Conservation (phyloP, 2,797 vertebrate genomes). For the Lagocephalus sceleratus region DNA sequence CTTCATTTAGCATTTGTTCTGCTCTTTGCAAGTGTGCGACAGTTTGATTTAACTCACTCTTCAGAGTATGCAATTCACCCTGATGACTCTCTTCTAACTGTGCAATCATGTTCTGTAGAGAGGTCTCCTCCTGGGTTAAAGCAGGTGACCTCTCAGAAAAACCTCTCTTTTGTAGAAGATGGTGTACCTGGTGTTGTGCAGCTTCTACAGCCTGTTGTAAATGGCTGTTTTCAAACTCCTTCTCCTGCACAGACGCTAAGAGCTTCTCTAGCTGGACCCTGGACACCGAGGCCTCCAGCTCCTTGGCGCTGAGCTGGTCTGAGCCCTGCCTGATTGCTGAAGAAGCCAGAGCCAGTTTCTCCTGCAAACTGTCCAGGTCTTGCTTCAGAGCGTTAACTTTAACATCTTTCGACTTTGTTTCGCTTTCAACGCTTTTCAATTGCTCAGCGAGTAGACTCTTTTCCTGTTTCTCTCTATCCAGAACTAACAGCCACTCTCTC, state of each 20-base stretch:
- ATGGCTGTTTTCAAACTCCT: conserved; percentile 67
- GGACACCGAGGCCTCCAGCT: conserved; percentile 63
- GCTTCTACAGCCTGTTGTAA: conserved; percentile 70
- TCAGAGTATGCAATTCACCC: conserved; percentile 61
- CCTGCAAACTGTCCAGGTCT: conserved; percentile 79
- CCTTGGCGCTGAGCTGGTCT: conserved; percentile 69
- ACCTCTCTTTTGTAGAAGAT: conserved; percentile 40
- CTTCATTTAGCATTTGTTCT: conserved; percentile 56
- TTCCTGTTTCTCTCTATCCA: conserved; percentile 76
- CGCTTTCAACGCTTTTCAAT: conserved; percentile 71
- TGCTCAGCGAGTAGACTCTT: conserved; percentile 74
- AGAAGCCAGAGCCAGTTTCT: conserved; percentile 71
- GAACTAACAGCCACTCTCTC: conserved; percentile 79
- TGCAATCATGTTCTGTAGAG: conserved; percentile 67
- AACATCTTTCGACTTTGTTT: conserved; percentile 78
- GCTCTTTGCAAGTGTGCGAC: conserved; percentile 47
- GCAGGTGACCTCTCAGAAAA: conserved; percentile 42
- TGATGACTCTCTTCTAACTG: conserved; percentile 56
- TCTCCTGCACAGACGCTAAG: conserved; percentile 70
- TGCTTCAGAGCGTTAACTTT: conserved; percentile 78
- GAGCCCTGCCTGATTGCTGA: conserved; percentile 69
- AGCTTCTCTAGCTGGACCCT: conserved; percentile 77
- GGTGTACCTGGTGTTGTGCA: conserved; percentile 67
- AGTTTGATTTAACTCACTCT: conserved; percentile 52
- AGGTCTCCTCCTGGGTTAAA: conserved; percentile 53